These are phyloP conservation scores for Lochmaea capreae DNA, from an alignment of 2,888 invertebrate species.

Conservation along the genomic window DNA sequence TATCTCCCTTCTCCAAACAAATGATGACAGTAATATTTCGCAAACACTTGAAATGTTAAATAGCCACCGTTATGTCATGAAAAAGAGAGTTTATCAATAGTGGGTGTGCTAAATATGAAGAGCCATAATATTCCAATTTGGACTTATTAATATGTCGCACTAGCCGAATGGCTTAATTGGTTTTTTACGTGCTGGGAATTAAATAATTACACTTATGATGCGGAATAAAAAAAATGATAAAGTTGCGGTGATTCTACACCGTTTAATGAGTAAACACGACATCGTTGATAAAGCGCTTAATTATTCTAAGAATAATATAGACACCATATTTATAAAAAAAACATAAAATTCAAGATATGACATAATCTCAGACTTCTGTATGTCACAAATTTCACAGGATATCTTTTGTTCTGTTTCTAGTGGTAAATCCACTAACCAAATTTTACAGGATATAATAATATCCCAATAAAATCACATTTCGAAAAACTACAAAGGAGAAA, in stretches of 20 bases:
- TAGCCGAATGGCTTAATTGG: slow-evolving; percentile 37
- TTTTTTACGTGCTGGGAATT: slow-evolving; percentile 39
- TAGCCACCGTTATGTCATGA: slow-evolving; percentile 17
- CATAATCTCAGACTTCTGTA: no score
- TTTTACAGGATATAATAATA: background rate
- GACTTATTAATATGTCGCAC: slow-evolving; percentile 33
- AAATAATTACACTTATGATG: slow-evolving; percentile 30
- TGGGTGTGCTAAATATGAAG: slow-evolving; percentile 12
- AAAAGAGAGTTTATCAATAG: slow-evolving; percentile 18
- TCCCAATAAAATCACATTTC: background rate
- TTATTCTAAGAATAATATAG: no score
- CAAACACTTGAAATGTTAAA: slow-evolving; percentile 14
- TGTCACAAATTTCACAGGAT: no score
- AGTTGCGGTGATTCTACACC: background rate
- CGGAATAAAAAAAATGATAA: background rate
- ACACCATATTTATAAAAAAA: no score
- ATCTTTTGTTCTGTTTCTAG: no score
- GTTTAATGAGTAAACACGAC: background rate
- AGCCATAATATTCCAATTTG: slow-evolving; percentile 36
- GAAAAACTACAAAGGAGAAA: background rate
- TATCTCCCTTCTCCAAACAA: background rate
- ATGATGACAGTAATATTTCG: background rate
- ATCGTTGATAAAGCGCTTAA: no score
- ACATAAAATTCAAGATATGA: no score
- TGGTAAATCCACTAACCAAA: no score